Conservation (phyloP, 2,113 vertebrate genomes). For the Odocoileus virginianus region DNA sequence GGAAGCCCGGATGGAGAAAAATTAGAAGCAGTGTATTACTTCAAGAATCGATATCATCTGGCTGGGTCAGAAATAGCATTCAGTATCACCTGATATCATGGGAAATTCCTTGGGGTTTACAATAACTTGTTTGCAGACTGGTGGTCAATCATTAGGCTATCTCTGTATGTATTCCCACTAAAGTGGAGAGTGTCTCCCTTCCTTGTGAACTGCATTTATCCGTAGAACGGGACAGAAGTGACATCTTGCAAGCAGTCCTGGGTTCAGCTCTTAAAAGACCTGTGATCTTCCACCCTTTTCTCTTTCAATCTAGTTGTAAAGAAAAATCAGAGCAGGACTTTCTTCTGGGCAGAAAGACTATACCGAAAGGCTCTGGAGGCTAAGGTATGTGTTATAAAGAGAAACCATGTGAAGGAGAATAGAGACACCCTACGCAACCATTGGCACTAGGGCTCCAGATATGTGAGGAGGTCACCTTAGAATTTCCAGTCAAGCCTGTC, state of each 20-base stretch:
- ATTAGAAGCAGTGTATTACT: neutral
- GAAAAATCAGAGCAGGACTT: neutral
- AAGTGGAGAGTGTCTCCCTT: neutral
- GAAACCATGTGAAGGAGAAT: neutral
- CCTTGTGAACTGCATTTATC: neutral
- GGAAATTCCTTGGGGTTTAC: neutral
- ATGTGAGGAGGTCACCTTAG: neutral
- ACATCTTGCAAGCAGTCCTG: neutral
- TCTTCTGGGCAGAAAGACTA: neutral
- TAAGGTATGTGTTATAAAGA: neutral
- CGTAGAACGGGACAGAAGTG: neutral
- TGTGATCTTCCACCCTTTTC: neutral
- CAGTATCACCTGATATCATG: neutral
- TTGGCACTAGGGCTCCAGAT: neutral
- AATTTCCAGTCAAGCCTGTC: neutral
- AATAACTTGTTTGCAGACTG: neutral
- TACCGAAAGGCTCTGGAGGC: neutral
- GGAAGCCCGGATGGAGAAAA: neutral
- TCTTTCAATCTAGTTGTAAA: neutral
- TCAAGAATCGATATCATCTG: neutral
- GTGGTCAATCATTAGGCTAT: neutral
- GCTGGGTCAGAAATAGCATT: neutral
- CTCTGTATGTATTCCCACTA: neutral
- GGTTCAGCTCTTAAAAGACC: neutral
- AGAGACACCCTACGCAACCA: rapidly evolving